Evolutionary conservation across 2,113 vertebrate genomes (phyloP).

Genomic region (Syngnathoides biaculeatus): DNA sequence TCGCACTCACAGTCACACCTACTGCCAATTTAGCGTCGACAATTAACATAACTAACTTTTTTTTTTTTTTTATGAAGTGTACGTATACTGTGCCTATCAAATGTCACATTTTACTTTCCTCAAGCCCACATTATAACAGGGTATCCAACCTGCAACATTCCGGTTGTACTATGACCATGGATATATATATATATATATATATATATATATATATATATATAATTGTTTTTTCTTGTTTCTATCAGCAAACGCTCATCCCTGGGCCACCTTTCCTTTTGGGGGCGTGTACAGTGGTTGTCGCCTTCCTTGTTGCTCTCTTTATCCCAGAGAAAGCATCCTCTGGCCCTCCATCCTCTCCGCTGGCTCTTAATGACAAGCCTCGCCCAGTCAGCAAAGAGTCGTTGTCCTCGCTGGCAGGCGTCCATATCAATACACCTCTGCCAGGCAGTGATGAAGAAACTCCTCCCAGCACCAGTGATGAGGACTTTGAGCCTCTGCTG

Average conservation of each 20-base stretch:
- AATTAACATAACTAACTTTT: too few species aligned
- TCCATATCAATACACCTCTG: conserved; percentile 74
- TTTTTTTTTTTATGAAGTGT: too few species aligned
- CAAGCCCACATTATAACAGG: too few species aligned
- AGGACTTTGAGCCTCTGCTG: conserved; percentile 88
- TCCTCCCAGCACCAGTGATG: conserved; percentile 65
- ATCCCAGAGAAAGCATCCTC: conserved; percentile 79
- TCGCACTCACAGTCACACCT: too few species aligned
- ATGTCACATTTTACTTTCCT: too few species aligned
- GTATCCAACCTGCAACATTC: too few species aligned
- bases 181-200: too few species aligned
- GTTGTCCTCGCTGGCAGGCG: conserved; percentile 62
- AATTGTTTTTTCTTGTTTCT: neutral
- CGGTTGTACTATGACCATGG: too few species aligned
- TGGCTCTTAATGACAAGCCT: conserved; percentile 64
- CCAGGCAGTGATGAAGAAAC: conserved; percentile 81
- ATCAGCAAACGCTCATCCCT: conserved; percentile 77
- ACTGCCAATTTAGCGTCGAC: too few species aligned
- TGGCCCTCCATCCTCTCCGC: conserved; percentile 35
- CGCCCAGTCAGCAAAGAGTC: conserved; percentile 76
- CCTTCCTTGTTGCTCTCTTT: conserved; percentile 91
- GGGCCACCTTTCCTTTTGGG: conserved; percentile 93
- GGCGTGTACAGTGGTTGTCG: conserved; percentile 84
- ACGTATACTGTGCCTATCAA: too few species aligned
- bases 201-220: too few species aligned